These are phyloP conservation scores for Psephotus haematonotus DNA, from an alignment of 2,113 vertebrate genomes.

Conservation along the genomic window DNA sequence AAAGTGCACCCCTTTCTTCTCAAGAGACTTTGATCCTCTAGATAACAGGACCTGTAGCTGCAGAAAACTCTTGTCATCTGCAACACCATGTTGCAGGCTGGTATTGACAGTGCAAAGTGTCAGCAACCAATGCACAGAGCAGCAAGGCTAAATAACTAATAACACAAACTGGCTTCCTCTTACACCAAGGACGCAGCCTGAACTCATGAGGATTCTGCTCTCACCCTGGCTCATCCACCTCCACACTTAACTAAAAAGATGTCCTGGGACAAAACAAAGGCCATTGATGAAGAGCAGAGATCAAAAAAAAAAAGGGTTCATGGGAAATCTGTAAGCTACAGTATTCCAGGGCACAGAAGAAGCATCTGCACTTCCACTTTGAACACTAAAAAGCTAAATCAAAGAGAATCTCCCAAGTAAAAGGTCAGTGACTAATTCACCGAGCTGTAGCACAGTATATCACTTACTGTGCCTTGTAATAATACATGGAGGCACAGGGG, in stretches of 20 bases:
- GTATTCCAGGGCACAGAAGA: rapidly evolving
- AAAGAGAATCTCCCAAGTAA: background rate
- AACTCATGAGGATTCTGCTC: background rate
- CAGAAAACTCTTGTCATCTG: conserved; percentile 51
- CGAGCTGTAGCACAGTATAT: background rate
- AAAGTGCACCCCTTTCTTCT: conserved; percentile 63
- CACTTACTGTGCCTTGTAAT: background rate
- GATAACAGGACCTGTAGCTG: conserved; percentile 19
- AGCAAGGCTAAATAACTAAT: conserved; percentile 74
- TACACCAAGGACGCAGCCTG: background rate
- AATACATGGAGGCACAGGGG: background rate
- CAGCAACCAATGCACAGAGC: conserved; percentile 63
- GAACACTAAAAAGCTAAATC: background rate
- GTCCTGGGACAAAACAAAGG: background rate
- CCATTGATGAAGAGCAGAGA: background rate
- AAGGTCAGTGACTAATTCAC: background rate
- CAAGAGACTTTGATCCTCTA: conserved; percentile 51
- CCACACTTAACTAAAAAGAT: background rate
- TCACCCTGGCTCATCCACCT: background rate
- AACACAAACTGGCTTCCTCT: background rate
- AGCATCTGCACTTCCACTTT: background rate
- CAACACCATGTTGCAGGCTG: conserved; percentile 54
- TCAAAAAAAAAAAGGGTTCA: too few relatives aligned
- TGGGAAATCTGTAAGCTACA: background rate
- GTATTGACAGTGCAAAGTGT: conserved; percentile 35